These are phyloP conservation scores for Chrysotoxum bicinctum DNA, from an alignment of 2,888 invertebrate species.

Conservation along the genomic window DNA sequence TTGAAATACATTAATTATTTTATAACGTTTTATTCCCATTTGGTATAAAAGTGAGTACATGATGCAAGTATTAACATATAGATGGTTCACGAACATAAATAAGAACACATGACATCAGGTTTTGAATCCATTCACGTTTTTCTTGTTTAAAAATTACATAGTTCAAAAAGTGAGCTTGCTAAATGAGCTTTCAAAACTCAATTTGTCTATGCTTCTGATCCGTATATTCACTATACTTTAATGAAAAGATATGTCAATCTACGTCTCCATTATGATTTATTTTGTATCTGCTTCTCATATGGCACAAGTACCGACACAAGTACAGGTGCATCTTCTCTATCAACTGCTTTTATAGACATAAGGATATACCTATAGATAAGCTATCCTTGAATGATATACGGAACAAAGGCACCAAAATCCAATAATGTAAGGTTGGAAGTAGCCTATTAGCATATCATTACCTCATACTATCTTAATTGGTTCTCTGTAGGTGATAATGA, in stretches of 20 bases:
- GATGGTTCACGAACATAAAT: neutral
- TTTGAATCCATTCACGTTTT: neutral
- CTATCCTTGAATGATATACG: neutral
- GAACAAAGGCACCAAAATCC: conserved; percentile 13
- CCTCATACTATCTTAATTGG: conserved; percentile 44
- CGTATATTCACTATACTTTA: neutral
- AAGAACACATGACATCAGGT: neutral
- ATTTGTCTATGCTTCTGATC: neutral
- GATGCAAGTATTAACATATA: too few relatives aligned
- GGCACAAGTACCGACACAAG: neutral
- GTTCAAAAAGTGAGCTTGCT: neutral
- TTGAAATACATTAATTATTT: too few relatives aligned
- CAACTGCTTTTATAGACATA: neutral
- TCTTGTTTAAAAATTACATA: neutral
- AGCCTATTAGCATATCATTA: conserved; percentile 49
- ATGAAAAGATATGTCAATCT: neutral
- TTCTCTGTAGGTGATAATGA: conserved; percentile 30
- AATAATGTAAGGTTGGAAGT: conserved; percentile 36
- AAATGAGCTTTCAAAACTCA: neutral
- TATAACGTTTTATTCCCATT: neutral
- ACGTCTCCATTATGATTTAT: neutral
- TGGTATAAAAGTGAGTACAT: neutral
- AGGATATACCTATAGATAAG: neutral
- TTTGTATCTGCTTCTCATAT: neutral
- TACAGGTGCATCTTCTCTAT: neutral